phyloP scores from a whole-genome alignment of 2,113 vertebrate species.

The Physeter macrocephalus region DNA sequence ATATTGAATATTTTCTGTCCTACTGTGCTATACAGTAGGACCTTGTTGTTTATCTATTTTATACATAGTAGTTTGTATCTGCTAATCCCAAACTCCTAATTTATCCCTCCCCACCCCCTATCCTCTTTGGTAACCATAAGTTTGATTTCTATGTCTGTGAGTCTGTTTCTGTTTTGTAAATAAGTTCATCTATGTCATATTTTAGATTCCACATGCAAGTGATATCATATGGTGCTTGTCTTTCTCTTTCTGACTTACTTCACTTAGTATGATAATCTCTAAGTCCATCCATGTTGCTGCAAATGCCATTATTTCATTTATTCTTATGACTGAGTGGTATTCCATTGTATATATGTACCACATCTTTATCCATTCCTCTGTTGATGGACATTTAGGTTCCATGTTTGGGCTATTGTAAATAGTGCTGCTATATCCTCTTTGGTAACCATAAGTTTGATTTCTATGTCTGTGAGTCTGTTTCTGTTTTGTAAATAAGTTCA shows the following conservation, averaged over 20 bases:
- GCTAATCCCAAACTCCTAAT: background rate
- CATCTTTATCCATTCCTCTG: background rate
- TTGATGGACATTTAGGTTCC: background rate
- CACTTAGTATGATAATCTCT: background rate
- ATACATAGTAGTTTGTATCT: background rate
- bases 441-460: background rate
- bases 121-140: background rate
- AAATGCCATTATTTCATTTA: background rate
- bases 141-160: background rate
- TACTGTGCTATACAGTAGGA: background rate
- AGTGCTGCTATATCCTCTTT: background rate
- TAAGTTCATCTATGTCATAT: background rate
- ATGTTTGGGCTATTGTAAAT: background rate
- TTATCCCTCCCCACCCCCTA: background rate
- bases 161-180: background rate
- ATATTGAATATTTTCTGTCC: background rate
- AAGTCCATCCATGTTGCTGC: background rate
- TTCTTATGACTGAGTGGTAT: background rate
- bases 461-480: background rate
- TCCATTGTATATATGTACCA: background rate
- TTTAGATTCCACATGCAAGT: background rate
- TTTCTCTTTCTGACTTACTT: background rate
- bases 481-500: background rate
- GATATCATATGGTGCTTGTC: background rate
- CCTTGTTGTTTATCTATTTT: background rate